Evolutionary conservation across 1,140 invertebrate species (phyloP).

Genomic region (Drosophila repleta): DNA sequence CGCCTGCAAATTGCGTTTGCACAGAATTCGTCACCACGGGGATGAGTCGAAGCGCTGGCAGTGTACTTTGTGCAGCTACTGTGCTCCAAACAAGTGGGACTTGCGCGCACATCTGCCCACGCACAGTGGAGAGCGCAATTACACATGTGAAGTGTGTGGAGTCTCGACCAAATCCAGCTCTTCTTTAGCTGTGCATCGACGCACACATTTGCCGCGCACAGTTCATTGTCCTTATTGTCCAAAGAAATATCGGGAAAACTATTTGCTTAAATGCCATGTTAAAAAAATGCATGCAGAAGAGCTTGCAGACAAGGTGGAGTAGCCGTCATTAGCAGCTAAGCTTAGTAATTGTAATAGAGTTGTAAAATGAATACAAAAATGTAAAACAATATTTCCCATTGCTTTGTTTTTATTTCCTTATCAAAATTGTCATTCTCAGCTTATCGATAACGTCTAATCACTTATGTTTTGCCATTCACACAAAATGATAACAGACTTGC

Average conservation of each 20-base stretch:
- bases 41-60: constrained; percentile 29
- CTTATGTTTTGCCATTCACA: constrained; percentile 20
- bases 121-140: constrained; percentile 41
- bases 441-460: constrained; percentile 4
- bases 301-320: not conserved
- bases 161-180: constrained; percentile 37
- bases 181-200: constrained; percentile 42
- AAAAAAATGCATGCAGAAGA: constrained; percentile 17
- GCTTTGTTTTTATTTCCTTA: not conserved
- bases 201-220: constrained; percentile 25
- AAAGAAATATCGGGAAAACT: constrained; percentile 38
- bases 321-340: too few species aligned
- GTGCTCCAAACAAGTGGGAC: constrained; percentile 47
- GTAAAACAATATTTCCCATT: too few species aligned
- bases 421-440: not conserved
- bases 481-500: not conserved
- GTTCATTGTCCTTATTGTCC: constrained; percentile 33
- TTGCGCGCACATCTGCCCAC: constrained; percentile 25
- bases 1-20: constrained; percentile 33
- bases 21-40: constrained; percentile 31
- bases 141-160: constrained; percentile 46
- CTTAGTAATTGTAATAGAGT: not conserved
- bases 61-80: constrained; percentile 40
- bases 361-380: too few species aligned
- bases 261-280: constrained; percentile 36